Base-by-base conservation (phyloP, 2,888 invertebrate genomes). In the Xanthia icteritia region DNA sequence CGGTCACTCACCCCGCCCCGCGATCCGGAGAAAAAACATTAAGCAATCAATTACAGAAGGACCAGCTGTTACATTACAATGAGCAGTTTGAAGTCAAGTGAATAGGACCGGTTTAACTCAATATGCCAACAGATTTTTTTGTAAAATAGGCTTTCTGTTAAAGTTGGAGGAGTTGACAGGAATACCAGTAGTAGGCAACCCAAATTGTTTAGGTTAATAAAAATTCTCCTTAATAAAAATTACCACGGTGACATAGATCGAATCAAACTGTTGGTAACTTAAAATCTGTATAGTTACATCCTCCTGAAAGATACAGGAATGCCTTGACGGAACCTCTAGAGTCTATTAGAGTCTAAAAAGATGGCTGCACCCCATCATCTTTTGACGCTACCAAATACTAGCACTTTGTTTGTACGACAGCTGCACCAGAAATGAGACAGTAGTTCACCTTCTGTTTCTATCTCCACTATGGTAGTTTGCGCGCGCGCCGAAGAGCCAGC, bases 1-100 rank as follows among this genome's bases (percentile, higher is more conserved):
- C 92, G 95, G 94, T 94, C 95, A 94, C 89, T 95, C 91, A 95
- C 94, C 95, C 91, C 90, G 80, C 88, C 73, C 73, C 76, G 69
- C 64, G 78, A 63, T 67, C 77, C 60, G 58, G 73, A 77, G 84
- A 84, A 84, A 84, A 83, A 75, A 77, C 70, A 64, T 51, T 48
- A n/a, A 13, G 42, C 45, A 81, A 76, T 54, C 48, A 64, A 74
- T 70, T 61, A 61, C 85, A 84, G 84, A 84, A 84, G 84, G 39
- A 39, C 72, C 72, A 83, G 39, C 39, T 69, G 77, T 27, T 36
- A 17, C n/a, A 42, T 36, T 56, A 70, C 56, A 61, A 61, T 75
- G n/a, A 23, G 13, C 45, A 15, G 54, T 54, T 76, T 61, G n/a
- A n/a, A 36, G 31, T 31, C 13, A 48, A 65, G 17, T 63, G 20